Conservation (phyloP, 92 coral and sea anemone species). For the Zoanthus sociatus region DNA sequence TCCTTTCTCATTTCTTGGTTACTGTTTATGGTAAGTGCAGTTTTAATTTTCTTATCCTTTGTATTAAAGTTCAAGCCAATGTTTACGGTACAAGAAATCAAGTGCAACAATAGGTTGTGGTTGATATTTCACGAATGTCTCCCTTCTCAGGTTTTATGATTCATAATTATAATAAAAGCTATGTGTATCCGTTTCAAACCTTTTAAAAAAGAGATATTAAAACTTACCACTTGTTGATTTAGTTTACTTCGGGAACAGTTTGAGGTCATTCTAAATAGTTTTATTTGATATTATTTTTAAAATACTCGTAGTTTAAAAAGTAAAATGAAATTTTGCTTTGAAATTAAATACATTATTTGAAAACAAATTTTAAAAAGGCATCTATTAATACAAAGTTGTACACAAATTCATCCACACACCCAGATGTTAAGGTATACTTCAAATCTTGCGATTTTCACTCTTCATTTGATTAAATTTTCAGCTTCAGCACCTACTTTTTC, state of each 20-base stretch:
- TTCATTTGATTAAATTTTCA: not conserved
- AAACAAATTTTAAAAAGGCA: not conserved
- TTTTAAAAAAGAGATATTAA: too few relatives aligned
- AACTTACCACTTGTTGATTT: too few relatives aligned
- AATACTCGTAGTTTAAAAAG: too few relatives aligned
- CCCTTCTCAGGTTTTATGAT: too few relatives aligned
- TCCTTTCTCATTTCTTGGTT: slow-evolving; percentile 68
- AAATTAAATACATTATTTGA: too few relatives aligned
- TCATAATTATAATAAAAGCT: too few relatives aligned
- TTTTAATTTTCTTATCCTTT: not conserved
- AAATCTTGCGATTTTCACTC: not conserved
- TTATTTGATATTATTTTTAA: too few relatives aligned
- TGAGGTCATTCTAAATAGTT: too few relatives aligned
- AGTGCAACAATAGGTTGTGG: not conserved
- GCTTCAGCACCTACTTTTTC: too few relatives aligned
- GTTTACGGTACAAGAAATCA: not conserved
- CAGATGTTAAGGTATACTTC: not conserved
- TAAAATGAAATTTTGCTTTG: too few relatives aligned
- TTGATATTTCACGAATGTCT: not conserved
- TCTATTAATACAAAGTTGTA: not conserved
- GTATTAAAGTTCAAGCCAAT: not conserved
- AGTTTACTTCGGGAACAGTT: too few relatives aligned
- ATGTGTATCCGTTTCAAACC: too few relatives aligned
- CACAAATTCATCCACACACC: not conserved
- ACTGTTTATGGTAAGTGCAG: slow-evolving; percentile 67